Conservation (phyloP, 1,140 invertebrate genomes). For the Globodera rostochiensis region DNA sequence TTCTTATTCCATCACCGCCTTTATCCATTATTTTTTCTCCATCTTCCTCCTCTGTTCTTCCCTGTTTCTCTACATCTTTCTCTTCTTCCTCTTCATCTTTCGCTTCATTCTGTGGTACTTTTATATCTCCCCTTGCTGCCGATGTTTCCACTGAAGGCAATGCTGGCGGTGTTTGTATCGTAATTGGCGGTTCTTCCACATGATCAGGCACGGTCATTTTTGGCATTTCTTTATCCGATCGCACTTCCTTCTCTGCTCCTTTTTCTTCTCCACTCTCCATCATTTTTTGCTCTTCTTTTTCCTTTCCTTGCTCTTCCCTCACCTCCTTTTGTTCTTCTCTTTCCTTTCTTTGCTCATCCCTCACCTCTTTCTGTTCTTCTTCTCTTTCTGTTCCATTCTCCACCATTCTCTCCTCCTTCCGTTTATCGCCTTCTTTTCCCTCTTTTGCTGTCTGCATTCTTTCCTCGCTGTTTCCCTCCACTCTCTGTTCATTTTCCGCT, state of each 20-base stretch:
- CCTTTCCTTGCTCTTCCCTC: background rate
- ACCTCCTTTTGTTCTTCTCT: background rate
- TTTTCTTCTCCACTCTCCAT: background rate
- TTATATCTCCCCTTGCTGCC: background rate
- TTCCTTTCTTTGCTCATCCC: background rate
- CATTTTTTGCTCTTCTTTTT: background rate
- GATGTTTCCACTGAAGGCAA: background rate
- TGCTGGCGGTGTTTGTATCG: background rate
- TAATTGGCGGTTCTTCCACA: background rate
- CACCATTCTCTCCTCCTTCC: background rate
- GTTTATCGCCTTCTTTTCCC: background rate
- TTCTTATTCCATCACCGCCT: background rate
- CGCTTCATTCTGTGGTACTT: background rate
- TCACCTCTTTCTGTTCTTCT: background rate
- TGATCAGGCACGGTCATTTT: background rate
- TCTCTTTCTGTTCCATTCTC: background rate
- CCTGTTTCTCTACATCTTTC: background rate
- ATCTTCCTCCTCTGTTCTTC: background rate
- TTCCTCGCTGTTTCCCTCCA: background rate
- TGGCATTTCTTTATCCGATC: background rate
- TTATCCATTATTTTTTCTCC: background rate
- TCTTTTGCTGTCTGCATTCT: background rate
- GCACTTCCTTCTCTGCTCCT: background rate
- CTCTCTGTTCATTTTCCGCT: background rate
- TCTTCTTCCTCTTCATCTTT: background rate